Percentiles rank a stretch among this genome's conserved stretches.
Evolutionary conservation across 2,888 invertebrate species (phyloP).

Genomic region (Harpalus rufipes): DNA sequence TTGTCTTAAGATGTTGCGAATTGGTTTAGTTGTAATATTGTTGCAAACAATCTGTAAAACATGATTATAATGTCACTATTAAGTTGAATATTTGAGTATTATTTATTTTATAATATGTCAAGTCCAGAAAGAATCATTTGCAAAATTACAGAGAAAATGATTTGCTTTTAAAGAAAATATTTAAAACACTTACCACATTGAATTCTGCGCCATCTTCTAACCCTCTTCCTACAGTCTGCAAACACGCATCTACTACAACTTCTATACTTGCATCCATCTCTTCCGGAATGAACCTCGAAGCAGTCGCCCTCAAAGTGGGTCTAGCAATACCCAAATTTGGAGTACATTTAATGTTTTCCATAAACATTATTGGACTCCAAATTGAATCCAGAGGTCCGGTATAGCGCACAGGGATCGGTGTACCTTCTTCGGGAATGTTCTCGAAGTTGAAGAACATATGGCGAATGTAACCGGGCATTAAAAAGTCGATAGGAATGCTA

Average conservation of each 20-base stretch:
- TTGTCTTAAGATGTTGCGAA: not conserved
- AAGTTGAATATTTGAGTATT: no score
- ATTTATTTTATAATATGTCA: no score
- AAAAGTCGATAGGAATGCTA: not conserved
- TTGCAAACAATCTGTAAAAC: slow-evolving; percentile 5
- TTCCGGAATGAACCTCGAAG: not conserved
- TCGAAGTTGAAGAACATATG: not conserved
- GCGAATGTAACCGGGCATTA: slow-evolving; percentile 1
- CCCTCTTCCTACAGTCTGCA: slow-evolving; percentile 4
- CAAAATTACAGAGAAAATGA: no score
- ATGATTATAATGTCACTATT: not conserved
- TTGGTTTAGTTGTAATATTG: not conserved
- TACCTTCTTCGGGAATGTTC: not conserved
- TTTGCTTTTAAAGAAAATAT: no score
- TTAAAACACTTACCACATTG: not conserved
- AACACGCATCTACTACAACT: not conserved
- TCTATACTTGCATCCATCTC: not conserved
- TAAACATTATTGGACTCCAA: not conserved
- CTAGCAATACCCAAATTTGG: not conserved
- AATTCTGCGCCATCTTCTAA: not conserved
- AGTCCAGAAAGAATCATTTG: no score
- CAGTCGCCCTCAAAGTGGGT: not conserved
- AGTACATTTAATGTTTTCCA: not conserved
- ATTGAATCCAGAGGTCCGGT: not conserved
- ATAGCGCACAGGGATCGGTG: not conserved